Base-by-base conservation (phyloP, 1,140 invertebrate genomes). In the Saccostrea glomerata region DNA sequence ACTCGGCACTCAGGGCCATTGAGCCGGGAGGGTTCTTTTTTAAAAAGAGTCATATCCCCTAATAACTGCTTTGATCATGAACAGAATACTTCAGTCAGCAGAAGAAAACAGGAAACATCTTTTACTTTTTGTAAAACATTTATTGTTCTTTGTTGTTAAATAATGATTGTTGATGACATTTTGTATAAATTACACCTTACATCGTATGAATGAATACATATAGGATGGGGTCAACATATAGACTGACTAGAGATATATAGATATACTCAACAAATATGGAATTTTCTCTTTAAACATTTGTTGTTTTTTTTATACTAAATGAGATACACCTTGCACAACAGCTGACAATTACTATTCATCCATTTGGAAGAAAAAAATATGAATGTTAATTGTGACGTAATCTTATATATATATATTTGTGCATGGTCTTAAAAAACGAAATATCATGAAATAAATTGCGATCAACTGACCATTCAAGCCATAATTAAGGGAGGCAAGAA, bases 41-140 rank as follows among this genome's bases (percentile, higher is more conserved):
- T 47, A 3, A 47, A 9, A 9, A 5, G 47, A 9, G 47, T 47
- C 47, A 36, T 36, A 36, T 47, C 47, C 47, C 47, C 47, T 7
- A 47, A 47, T 47, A 47, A 0, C 9, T 6, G 47, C 1, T 47
- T 47, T 47, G 6, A 47, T 47, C 47, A 47, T 47, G 2, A 36
- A 36, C 2, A 1, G 1, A 1, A 47, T 9, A 47, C 9, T 47
- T 47, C 5, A 47, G 0, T 47, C 47, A 47, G 0, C 47, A 47
- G 5, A 63, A 63, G 58, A 63, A 63, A 63, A 63, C 58, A 63
- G 5, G 9, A 47, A 63, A 6, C 58, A 17, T 11, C 25, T 36
- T 82, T n/a, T 82, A 20, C 54, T 54, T 84, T 84, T 84, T 84
- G 82, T 84, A 84, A 84, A 84, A 84, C 82, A 84, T 84, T 84